Conservation (phyloP, 2,113 vertebrate species). For the Lamprotornis superbus region DNA sequence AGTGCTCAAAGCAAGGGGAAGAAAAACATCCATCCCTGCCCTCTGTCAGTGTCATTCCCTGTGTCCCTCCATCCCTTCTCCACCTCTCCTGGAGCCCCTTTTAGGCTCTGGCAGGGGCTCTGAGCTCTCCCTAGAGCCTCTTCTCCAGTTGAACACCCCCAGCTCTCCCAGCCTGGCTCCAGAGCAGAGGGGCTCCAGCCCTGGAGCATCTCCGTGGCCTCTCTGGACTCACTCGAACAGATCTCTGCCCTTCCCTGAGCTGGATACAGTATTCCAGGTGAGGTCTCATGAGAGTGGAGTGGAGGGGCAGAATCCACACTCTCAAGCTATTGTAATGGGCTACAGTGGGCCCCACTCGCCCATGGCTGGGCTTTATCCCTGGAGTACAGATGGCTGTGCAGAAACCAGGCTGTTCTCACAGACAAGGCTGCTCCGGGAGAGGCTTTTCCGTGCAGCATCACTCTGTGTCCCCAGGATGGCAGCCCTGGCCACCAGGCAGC, state of each 20-base stretch:
- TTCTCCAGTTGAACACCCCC: neutral
- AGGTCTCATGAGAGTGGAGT: accelerated
- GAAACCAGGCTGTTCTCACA: neutral
- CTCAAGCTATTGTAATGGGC: too few species aligned
- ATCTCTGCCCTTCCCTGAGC: neutral
- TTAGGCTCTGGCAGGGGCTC: neutral
- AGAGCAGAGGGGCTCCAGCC: neutral
- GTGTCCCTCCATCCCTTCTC: accelerated
- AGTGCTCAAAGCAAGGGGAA: neutral
- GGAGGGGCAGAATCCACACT: accelerated
- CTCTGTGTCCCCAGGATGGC: neutral
- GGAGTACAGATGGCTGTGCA: neutral
- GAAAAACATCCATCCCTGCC: neutral
- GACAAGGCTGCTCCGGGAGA: neutral
- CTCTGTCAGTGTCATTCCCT: neutral
- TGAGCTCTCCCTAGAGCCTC: accelerated
- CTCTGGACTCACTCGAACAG: neutral
- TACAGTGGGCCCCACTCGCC: neutral
- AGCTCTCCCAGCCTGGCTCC: neutral
- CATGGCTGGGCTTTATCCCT: neutral
- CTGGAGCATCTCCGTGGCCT: accelerated
- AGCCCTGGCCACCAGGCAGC: neutral
- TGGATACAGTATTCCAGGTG: neutral
- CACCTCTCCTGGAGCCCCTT: neutral
- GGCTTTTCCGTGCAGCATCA: neutral